Evolutionary conservation across 2,113 vertebrate genomes (phyloP).

Genomic region (Vidua chalybeata): DNA sequence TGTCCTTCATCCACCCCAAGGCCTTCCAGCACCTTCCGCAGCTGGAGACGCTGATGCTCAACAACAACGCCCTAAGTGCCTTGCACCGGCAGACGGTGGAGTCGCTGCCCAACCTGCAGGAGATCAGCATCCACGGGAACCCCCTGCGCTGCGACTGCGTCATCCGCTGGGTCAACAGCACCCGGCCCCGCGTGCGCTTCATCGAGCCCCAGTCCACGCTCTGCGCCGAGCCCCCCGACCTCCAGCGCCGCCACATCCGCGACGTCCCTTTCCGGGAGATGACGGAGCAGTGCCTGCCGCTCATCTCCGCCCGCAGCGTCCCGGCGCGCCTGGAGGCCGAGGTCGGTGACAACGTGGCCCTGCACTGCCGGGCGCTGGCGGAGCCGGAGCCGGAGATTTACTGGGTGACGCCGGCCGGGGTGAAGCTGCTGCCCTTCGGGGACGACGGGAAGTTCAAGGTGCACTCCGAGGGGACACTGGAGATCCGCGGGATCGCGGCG

Average conservation of each 20-base stretch:
- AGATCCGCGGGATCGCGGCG: slow-evolving; percentile 77
- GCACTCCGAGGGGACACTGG: slow-evolving; percentile 87
- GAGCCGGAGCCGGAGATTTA: slow-evolving; percentile 92
- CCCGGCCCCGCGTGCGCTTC: slow-evolving; percentile 80
- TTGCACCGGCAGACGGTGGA: slow-evolving; percentile 87
- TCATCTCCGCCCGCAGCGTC: slow-evolving; percentile 84
- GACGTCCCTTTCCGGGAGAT: slow-evolving; percentile 92
- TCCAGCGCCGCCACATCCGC: slow-evolving; percentile 81
- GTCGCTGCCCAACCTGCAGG: slow-evolving; percentile 90
- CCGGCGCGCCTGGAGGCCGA: slow-evolving; percentile 78
- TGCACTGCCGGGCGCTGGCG: slow-evolving; percentile 92
- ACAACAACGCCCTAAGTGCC: slow-evolving; percentile 94
- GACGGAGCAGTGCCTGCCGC: slow-evolving; percentile 88
- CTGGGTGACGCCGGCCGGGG: slow-evolving; percentile 89
- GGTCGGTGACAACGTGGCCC: slow-evolving; percentile 65
- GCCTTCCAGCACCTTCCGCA: slow-evolving; percentile 87
- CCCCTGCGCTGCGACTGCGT: slow-evolving; percentile 95
- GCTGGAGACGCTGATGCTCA: slow-evolving; percentile 97
- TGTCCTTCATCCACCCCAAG: slow-evolving; percentile 92
- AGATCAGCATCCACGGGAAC: slow-evolving; percentile 95
- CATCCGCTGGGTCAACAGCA: slow-evolving; percentile 90
- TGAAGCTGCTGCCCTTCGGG: slow-evolving; percentile 71
- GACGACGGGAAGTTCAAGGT: slow-evolving; percentile 72
- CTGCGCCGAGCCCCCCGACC: slow-evolving; percentile 91
- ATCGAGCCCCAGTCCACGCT: slow-evolving; percentile 94